phyloP scores from a whole-genome alignment of 2,888 invertebrate genomes.

The Sinopyrophorus schimmeli region DNA sequence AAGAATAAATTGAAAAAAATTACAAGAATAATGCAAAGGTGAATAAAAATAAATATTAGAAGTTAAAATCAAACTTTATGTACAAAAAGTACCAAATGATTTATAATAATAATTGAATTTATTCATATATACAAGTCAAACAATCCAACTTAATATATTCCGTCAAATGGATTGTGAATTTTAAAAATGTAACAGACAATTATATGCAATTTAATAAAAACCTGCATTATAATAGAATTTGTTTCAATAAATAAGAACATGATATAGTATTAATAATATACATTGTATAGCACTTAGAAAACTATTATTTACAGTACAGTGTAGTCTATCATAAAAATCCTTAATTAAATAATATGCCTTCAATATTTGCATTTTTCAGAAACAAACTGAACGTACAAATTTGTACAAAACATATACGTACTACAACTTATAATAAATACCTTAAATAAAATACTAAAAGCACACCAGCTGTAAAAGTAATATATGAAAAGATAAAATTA shows the following conservation, averaged over 20 bases:
- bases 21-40: too few species aligned
- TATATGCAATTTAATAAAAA: slow-evolving; percentile 21
- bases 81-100: too few species aligned
- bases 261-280: slow-evolving; percentile 27
- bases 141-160: slow-evolving; percentile 21
- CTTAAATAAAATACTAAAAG: slow-evolving; percentile 15
- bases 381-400: slow-evolving; percentile 18
- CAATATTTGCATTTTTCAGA: slow-evolving; percentile 11
- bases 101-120: slow-evolving; percentile 23
- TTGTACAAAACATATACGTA: slow-evolving; percentile 6
- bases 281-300: slow-evolving; percentile 24
- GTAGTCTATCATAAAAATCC: slow-evolving; percentile 15
- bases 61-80: too few species aligned
- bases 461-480: slow-evolving; percentile 1
- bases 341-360: slow-evolving; percentile 16
- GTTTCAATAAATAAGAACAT: slow-evolving; percentile 28
- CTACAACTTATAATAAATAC: slow-evolving; percentile 5
- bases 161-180: slow-evolving; percentile 15
- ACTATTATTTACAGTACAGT: slow-evolving; percentile 28
- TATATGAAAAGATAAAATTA: neutral
- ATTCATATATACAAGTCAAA: slow-evolving; percentile 24
- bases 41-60: too few species aligned
- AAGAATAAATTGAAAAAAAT: too few species aligned
- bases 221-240: slow-evolving; percentile 24
- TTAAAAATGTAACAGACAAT: slow-evolving; percentile 23